Evolutionary conservation across 2,797 vertebrate species (phyloP).

Genomic region (Eulemur albifrons): DNA sequence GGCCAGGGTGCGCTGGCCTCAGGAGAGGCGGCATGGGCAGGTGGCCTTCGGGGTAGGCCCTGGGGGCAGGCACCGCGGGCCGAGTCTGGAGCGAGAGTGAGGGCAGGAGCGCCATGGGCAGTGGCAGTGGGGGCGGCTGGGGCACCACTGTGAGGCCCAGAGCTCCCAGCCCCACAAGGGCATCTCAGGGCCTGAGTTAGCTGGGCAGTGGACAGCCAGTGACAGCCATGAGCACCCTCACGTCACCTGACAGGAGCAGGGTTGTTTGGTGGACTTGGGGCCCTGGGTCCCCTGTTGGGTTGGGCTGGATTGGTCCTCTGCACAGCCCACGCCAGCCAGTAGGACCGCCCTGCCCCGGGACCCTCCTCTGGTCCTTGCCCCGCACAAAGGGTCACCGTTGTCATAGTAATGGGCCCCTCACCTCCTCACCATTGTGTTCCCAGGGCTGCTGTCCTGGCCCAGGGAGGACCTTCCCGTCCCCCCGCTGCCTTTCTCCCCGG

Average conservation of each 20-base stretch:
- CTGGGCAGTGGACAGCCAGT: not conserved
- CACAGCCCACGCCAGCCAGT: not conserved
- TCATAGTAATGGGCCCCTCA: accelerated
- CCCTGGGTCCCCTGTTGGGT: not conserved
- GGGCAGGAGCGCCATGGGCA: too few relatives aligned
- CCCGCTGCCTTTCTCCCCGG: not conserved
- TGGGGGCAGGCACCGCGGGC: not conserved
- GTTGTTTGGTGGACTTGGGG: not conserved
- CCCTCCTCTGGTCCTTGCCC: not conserved
- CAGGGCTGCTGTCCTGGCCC: not conserved
- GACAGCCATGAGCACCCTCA: not conserved
- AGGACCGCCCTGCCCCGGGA: not conserved
- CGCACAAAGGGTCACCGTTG: not conserved
- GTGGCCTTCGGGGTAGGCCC: not conserved
- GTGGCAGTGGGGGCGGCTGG: accelerated
- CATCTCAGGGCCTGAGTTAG: not conserved
- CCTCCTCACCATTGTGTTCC: accelerated
- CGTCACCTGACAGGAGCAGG: accelerated
- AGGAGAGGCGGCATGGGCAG: accelerated
- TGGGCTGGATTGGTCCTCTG: not conserved
- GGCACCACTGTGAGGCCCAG: not conserved
- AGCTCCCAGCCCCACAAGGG: accelerated
- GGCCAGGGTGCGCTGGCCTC: accelerated
- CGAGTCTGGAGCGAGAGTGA: not conserved
- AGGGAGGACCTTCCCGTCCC: not conserved